A percentile compares a stretch with the other conserved stretches of the same genome.
These are phyloP conservation scores for Hipparchia semele DNA, from an alignment of 2,888 invertebrate species.

Conservation along the genomic window DNA sequence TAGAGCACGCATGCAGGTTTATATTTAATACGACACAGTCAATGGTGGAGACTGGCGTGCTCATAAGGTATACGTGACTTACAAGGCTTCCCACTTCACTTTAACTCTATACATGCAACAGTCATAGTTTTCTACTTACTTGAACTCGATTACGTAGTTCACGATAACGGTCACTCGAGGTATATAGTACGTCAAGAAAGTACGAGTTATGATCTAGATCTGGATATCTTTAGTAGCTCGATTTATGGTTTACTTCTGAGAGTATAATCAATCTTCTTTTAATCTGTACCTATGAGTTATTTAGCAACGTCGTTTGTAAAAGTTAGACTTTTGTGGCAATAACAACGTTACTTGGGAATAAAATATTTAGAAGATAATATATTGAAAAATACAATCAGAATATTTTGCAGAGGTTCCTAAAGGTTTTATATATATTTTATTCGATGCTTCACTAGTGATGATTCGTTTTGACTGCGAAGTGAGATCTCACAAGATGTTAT, in stretches of 20 bases:
- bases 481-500: no score
- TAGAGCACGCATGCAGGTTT: neutral
- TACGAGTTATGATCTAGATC: neutral
- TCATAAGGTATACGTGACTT: slow-evolving; percentile 29
- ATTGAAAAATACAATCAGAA: no score
- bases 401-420: no score
- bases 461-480: no score
- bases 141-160: slow-evolving; percentile 23
- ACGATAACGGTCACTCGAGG: slow-evolving; percentile 20
- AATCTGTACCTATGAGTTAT: no score
- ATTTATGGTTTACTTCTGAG: neutral
- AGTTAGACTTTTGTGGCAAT: no score
- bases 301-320: no score
- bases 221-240: neutral
- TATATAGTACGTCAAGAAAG: slow-evolving; percentile 1
- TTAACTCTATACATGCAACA: slow-evolving; percentile 29
- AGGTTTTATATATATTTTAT: no score
- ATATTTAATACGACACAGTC: slow-evolving; percentile 31
- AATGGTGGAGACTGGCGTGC: slow-evolving; percentile 28
- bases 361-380: no score
- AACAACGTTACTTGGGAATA: no score
- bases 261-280: no score
- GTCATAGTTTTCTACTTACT: slow-evolving; percentile 23
- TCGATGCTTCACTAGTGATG: no score
- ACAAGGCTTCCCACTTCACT: slow-evolving; percentile 34